Conservation (phyloP, 2,113 vertebrate species). For the Pyrgilauda ruficollis region DNA sequence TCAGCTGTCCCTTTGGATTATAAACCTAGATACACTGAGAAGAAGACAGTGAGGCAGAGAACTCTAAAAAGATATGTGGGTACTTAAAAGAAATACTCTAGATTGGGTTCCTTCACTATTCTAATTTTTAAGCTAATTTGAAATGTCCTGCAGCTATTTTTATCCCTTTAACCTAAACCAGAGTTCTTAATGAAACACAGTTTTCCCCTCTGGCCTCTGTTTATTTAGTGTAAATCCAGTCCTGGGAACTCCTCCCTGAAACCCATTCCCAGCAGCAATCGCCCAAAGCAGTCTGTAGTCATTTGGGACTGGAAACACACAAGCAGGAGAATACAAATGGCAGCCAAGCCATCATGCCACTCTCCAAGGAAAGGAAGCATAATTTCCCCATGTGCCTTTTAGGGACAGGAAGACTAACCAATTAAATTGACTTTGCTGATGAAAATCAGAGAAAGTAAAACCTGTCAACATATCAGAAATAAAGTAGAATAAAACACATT, state of each 20-base stretch:
- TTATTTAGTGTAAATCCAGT: background rate
- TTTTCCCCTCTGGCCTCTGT: background rate
- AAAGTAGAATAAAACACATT: background rate
- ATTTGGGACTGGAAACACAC: background rate
- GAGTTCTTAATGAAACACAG: background rate
- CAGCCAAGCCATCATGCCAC: background rate
- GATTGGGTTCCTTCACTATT: background rate
- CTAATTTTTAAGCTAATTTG: background rate
- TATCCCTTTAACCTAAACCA: background rate
- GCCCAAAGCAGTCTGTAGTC: background rate
- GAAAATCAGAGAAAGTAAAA: background rate
- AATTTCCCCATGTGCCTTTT: background rate
- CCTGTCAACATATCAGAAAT: background rate
- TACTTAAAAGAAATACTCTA: background rate
- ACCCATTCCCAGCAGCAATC: background rate
- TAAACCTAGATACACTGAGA: background rate
- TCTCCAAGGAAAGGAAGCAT: background rate
- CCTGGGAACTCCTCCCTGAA: background rate
- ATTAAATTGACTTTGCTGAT: background rate
- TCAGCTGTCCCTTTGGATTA: background rate
- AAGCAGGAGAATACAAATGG: background rate
- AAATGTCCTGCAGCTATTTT: slow-evolving; percentile 20
- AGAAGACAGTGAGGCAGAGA: background rate
- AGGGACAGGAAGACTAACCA: background rate
- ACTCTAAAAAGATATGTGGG: background rate